These are phyloP conservation scores for Galago senegalensis DNA, from an alignment of 2,797 vertebrate species.

Conservation along the genomic window DNA sequence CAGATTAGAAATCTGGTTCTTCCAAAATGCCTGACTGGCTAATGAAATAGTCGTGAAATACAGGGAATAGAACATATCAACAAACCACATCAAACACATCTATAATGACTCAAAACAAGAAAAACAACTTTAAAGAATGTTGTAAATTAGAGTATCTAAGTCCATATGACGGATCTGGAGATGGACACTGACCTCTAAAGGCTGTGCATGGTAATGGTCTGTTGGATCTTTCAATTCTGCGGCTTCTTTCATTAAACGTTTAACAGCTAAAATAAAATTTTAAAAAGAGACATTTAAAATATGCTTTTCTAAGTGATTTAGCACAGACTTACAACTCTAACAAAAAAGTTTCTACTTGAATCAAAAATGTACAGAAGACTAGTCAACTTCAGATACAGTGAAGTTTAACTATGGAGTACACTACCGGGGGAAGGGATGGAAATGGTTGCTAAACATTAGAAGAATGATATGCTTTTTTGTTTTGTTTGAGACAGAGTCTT, in stretches of 20 bases:
- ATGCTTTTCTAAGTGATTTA: constrained; percentile 47
- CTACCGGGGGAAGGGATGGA: not conserved
- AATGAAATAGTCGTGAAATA: constrained; percentile 41
- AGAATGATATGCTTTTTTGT: not conserved
- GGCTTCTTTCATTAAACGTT: constrained; percentile 99
- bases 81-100: constrained; percentile 38
- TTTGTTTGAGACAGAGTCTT: too few relatives aligned
- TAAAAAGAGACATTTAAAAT: constrained; percentile 71
- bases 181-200: constrained; percentile 94
- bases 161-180: not conserved
- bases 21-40: not conserved
- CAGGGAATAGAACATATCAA: not conserved
- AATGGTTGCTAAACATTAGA: not conserved
- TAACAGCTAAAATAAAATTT: constrained; percentile 93
- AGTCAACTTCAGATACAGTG: not conserved
- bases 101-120: constrained; percentile 41
- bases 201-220: constrained; percentile 99
- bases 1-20: not conserved
- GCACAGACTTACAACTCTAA: constrained; percentile 50
- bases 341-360: constrained; percentile 52
- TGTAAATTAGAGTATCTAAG: constrained; percentile 49
- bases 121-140: constrained; percentile 59
- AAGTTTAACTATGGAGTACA: not conserved
- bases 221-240: constrained; percentile 97
- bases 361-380: constrained; percentile 33